Percentiles rank a stretch among this genome's conserved stretches.
phyloP scores from a whole-genome alignment of 2,888 invertebrate genomes.

The Pterobdella sp. region DNA sequence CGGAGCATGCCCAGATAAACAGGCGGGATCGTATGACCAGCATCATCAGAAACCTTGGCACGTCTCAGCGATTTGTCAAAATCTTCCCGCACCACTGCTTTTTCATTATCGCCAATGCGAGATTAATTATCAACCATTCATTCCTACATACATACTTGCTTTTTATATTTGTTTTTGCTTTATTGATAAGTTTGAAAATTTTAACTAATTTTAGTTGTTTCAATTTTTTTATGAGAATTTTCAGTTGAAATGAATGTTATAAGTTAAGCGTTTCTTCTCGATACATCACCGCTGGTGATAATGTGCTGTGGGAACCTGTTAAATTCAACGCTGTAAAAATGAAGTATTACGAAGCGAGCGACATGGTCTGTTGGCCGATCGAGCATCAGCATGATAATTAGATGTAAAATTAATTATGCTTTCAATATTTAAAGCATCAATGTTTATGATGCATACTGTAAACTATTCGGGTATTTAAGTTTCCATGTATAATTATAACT shows the following conservation, averaged over 20 bases:
- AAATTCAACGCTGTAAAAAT: too few relatives aligned
- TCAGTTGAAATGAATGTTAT: background rate
- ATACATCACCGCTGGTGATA: background rate
- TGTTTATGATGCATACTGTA: background rate
- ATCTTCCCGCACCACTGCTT: conserved; percentile 3
- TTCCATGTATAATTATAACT: too few relatives aligned
- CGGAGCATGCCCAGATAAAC: background rate
- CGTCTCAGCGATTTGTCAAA: conserved; percentile 16
- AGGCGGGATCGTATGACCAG: background rate
- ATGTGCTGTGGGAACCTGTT: too few relatives aligned
- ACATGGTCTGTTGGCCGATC: background rate
- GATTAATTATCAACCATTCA: conserved; percentile 6
- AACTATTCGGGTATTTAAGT: too few relatives aligned
- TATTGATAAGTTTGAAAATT: background rate
- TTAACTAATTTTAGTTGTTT: background rate
- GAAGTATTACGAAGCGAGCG: background rate
- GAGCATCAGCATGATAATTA: background rate
- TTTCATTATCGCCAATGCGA: conserved; percentile 11
- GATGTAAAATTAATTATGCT: background rate
- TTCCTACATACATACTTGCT: background rate
- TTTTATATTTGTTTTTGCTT: background rate
- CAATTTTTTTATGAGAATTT: background rate
- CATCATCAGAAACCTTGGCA: background rate
- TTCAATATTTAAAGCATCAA: background rate
- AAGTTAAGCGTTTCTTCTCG: background rate